Evolutionary conservation across 2,888 invertebrate species (phyloP).

Genomic region (Drosophila demipolita): DNA sequence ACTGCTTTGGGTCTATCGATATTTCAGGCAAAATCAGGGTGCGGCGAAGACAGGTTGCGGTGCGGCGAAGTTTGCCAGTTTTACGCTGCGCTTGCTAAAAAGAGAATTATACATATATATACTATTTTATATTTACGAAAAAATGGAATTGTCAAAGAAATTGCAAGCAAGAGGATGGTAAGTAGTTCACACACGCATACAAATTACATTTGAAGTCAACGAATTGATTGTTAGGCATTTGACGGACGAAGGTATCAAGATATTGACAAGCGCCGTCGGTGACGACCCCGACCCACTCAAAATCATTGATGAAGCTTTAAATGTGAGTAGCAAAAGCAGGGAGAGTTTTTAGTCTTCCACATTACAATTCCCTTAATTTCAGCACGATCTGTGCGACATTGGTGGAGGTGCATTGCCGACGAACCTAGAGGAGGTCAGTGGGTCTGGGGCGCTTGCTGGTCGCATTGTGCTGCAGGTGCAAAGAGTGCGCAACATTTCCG

Average conservation of each 20-base stretch:
- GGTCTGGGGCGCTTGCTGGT: conserved; percentile 82
- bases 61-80: conserved; percentile 39
- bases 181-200: conserved; percentile 48
- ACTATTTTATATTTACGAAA: conserved; percentile 43
- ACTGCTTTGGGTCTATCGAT: neutral
- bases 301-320: conserved; percentile 88
- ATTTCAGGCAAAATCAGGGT: conserved; percentile 1
- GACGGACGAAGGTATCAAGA: conserved; percentile 89
- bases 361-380: conserved; percentile 9
- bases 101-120: conserved; percentile 31
- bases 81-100: conserved; percentile 42
- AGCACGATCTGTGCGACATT: conserved; percentile 91
- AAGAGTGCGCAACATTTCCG: conserved; percentile 94
- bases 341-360: neutral
- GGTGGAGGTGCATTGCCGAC: conserved; percentile 91
- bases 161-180: conserved; percentile 90
- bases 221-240: conserved; percentile 86
- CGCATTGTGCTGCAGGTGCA: conserved; percentile 94
- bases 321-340: conserved; percentile 87
- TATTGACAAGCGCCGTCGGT: conserved; percentile 86
- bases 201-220: neutral
- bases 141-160: conserved; percentile 88
- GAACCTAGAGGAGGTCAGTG: conserved; percentile 85
- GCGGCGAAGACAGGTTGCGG: conserved; percentile 34
- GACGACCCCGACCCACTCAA: conserved; percentile 86